These are phyloP conservation scores for Eupeodes latifasciatus DNA, from an alignment of 2,888 invertebrate genomes.

Conservation along the genomic window DNA sequence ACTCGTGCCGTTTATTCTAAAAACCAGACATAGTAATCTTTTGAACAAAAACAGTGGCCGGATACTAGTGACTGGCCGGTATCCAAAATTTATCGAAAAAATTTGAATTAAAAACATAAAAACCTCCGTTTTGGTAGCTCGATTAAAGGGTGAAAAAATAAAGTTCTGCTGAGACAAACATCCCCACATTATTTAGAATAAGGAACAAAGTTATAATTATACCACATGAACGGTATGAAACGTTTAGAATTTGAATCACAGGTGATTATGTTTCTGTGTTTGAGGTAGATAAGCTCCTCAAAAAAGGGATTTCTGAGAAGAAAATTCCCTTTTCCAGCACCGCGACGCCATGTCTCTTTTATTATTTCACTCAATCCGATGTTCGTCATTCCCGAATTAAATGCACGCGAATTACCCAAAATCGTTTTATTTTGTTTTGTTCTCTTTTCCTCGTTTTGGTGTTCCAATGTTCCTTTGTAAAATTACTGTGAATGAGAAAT, in stretches of 20 bases:
- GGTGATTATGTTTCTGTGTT: conserved; percentile 8
- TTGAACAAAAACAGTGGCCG: too few species aligned
- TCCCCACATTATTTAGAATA: not conserved
- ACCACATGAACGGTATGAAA: conserved; percentile 7
- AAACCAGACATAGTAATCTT: not conserved
- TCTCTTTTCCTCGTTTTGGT: not conserved
- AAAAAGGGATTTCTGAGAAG: not conserved
- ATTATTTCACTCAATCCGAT: conserved; percentile 11
- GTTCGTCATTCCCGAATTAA: conserved; percentile 24
- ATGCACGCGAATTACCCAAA: conserved; percentile 25
- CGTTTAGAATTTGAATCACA: conserved; percentile 4
- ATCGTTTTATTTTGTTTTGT: not conserved
- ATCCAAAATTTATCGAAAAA: too few species aligned
- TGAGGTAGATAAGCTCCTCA: not conserved
- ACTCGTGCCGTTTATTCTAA: not conserved
- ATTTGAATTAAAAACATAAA: too few species aligned
- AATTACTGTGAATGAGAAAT: conserved; percentile 13
- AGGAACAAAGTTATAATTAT: conserved; percentile 11
- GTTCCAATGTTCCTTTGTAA: not conserved
- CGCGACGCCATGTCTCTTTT: not conserved
- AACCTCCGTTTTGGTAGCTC: too few species aligned
- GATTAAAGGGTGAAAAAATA: not conserved
- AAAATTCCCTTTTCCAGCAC: not conserved
- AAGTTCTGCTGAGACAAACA: not conserved
- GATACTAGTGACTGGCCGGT: too few species aligned